phyloP scores from a whole-genome alignment of 1,140 invertebrate species.

The Rhopalosiphum padi region DNA sequence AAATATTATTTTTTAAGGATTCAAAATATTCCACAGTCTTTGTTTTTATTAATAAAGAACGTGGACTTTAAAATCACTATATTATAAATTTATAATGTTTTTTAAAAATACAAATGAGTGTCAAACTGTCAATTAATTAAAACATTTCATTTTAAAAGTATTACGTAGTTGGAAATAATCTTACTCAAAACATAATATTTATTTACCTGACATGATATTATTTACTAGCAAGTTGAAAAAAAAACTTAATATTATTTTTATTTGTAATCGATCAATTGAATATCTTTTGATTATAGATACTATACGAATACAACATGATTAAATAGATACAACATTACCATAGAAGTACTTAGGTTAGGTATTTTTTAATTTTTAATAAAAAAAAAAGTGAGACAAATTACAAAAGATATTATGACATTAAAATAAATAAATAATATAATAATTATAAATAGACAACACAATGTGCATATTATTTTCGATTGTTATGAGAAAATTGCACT shows the following conservation, averaged over 20 bases:
- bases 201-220: not conserved
- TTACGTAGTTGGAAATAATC: not conserved
- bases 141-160: not conserved
- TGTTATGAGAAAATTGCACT: not conserved
- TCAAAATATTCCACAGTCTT: not conserved
- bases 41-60: too few relatives aligned
- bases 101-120: too few relatives aligned
- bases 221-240: not conserved
- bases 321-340: not conserved
- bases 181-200: not conserved
- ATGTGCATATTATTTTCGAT: not conserved
- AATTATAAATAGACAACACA: not conserved
- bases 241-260: not conserved
- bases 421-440: not conserved
- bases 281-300: not conserved
- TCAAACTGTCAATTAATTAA: not conserved
- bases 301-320: not conserved
- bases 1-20: not conserved
- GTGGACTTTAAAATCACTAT: not conserved
- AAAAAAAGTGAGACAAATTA: not conserved
- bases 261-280: not conserved
- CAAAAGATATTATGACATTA: not conserved
- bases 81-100: too few relatives aligned
- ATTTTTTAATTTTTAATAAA: not conserved
- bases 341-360: not conserved